These are phyloP conservation scores for Ophiothrix spiculata DNA, from an alignment of 35 echinoderm and acorn worm species.

Conservation along the genomic window DNA sequence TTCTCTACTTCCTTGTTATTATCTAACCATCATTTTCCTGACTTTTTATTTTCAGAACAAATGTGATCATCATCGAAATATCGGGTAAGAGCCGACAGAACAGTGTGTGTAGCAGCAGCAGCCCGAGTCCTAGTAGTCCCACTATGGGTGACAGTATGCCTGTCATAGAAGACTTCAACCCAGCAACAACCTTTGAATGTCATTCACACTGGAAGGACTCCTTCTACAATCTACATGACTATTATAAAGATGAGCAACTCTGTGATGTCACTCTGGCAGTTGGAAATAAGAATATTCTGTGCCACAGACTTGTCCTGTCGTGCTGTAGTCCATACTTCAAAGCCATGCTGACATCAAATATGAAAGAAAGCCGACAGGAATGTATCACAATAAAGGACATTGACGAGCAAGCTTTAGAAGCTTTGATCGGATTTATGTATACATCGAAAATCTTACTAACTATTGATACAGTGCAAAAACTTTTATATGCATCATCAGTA, in stretches of 20 bases:
- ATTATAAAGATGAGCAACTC: conserved; percentile 57
- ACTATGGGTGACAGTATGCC: conserved; percentile 34
- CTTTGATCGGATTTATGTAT: conserved; percentile 90
- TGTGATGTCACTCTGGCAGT: conserved; percentile 78
- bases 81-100: conserved; percentile 34
- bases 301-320: conserved; percentile 84
- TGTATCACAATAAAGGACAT: conserved; percentile 71
- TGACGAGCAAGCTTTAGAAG: conserved; percentile 73
- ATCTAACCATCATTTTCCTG: too few species aligned
- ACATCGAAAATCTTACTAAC: conserved; percentile 80
- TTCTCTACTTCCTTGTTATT: too few species aligned
- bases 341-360: conserved; percentile 94
- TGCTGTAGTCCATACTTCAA: conserved; percentile 90
- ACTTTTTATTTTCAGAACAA: conserved; percentile 1
- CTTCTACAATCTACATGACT: conserved; percentile 58
- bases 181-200: conserved; percentile 81
- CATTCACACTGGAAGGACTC: conserved; percentile 87
- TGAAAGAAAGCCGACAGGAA: conserved; percentile 82
- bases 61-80: conserved; percentile 84
- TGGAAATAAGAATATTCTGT: conserved; percentile 56
- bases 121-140: neutral
- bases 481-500: conserved; percentile 75
- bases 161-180: conserved; percentile 29
- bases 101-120: conserved; percentile 35
- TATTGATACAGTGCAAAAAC: conserved; percentile 86